Percentiles rank a stretch among this genome's conserved stretches.
These are phyloP conservation scores for Atta cephalotes DNA, from an alignment of 1,140 invertebrate species.

Conservation along the genomic window DNA sequence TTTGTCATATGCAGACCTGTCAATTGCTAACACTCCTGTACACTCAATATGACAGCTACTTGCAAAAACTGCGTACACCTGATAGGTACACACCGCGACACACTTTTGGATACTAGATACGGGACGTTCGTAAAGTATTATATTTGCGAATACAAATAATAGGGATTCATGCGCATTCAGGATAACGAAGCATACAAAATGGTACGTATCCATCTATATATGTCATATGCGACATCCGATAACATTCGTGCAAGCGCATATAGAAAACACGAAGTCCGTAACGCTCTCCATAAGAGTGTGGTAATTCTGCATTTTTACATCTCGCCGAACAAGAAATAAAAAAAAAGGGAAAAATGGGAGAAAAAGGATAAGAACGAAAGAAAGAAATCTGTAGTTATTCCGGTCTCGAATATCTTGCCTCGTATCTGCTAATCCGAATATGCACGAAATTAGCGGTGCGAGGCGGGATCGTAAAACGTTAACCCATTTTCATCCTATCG, in stretches of 20 bases:
- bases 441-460: conserved; percentile 60
- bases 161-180: conserved; percentile 29
- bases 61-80: conserved; percentile 54
- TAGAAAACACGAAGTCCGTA: conserved; percentile 40
- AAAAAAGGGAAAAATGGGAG: neutral
- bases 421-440: conserved; percentile 62
- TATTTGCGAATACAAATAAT: conserved; percentile 36
- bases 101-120: conserved; percentile 52
- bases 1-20: conserved; percentile 49
- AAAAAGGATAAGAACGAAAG: conserved; percentile 14
- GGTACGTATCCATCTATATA: conserved; percentile 19
- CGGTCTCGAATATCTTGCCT: conserved; percentile 44
- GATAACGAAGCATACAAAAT: conserved; percentile 58
- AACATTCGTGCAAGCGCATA: conserved; percentile 50
- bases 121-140: conserved; percentile 30
- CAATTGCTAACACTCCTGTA: conserved; percentile 46
- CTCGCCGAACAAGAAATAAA: conserved; percentile 16
- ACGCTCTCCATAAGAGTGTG: conserved; percentile 42
- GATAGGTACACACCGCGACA: conserved; percentile 58
- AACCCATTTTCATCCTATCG: conserved; percentile 62
- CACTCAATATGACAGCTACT: conserved; percentile 52
- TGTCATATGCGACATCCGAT: conserved; percentile 53
- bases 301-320: conserved; percentile 56
- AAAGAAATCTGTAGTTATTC: conserved; percentile 55
- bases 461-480: conserved; percentile 58